Evolutionary conservation across 2,113 vertebrate species (phyloP).

Genomic region (Cebus imitator): DNA sequence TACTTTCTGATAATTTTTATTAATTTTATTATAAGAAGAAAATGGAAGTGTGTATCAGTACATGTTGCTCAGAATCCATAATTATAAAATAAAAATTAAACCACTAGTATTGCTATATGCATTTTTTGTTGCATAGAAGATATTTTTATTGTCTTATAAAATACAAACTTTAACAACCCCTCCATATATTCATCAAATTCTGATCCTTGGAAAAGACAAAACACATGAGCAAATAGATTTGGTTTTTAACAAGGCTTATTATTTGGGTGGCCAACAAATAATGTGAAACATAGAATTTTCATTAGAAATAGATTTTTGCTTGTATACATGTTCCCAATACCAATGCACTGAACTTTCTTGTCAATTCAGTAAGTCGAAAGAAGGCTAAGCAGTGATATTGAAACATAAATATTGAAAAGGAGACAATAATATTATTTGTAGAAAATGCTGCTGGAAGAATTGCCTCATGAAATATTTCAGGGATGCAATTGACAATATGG

Average conservation of each 20-base stretch:
- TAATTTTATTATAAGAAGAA: neutral
- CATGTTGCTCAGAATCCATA: neutral
- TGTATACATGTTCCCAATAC: neutral
- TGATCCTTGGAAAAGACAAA: neutral
- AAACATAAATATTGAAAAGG: neutral
- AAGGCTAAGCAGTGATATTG: neutral
- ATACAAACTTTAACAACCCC: neutral
- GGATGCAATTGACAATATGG: neutral
- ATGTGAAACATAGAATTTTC: constrained; percentile 10
- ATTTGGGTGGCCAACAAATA: neutral
- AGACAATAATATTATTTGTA: neutral
- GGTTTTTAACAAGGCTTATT: neutral
- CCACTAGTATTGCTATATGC: neutral
- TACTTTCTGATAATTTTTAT: neutral
- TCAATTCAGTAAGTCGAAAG: neutral
- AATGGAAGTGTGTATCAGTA: neutral
- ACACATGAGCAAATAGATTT: constrained; percentile 1
- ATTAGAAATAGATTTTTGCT: neutral
- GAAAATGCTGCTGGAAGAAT: neutral
- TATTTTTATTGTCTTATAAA: neutral
- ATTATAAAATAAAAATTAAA: neutral
- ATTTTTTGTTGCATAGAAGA: neutral
- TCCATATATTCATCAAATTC: neutral
- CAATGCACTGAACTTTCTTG: neutral
- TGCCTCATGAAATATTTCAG: neutral